phyloP scores from a whole-genome alignment of 2,888 invertebrate genomes.

The Cynaeus angustus region DNA sequence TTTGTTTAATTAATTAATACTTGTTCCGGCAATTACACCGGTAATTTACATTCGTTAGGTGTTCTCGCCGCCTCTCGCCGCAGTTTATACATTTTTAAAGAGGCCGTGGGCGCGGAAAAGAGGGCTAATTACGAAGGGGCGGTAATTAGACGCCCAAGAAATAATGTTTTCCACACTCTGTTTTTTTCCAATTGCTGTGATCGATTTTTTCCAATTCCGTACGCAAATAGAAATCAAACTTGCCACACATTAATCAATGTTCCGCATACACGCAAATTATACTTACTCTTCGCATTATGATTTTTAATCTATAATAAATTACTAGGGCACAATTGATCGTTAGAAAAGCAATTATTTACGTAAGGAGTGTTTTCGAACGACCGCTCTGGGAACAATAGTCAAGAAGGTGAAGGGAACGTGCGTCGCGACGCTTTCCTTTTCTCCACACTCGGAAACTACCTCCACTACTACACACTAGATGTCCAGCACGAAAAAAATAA shows the following conservation, averaged over 20 bases:
- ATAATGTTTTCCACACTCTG: neutral
- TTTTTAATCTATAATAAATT: slow-evolving; percentile 44
- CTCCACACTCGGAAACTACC: slow-evolving; percentile 54
- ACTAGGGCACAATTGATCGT: slow-evolving; percentile 37
- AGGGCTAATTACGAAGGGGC: neutral
- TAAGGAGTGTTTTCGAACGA: slow-evolving; percentile 13
- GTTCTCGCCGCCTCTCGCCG: slow-evolving; percentile 57
- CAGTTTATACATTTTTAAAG: slow-evolving; percentile 43
- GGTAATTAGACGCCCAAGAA: no score
- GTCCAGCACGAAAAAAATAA: slow-evolving; percentile 64
- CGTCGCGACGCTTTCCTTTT: slow-evolving; percentile 55
- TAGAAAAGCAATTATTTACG: slow-evolving; percentile 42
- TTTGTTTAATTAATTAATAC: slow-evolving; percentile 70
- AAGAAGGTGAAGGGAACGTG: slow-evolving; percentile 36
- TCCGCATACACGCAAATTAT: slow-evolving; percentile 33
- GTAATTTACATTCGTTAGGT: slow-evolving; percentile 64
- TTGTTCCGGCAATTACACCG: slow-evolving; percentile 67
- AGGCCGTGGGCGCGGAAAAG: neutral
- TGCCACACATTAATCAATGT: slow-evolving; percentile 47
- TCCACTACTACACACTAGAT: slow-evolving; percentile 70
- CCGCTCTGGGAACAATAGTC: slow-evolving; percentile 34
- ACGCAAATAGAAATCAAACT: slow-evolving; percentile 48
- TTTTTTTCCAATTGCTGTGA: neutral
- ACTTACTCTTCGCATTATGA: slow-evolving; percentile 28
- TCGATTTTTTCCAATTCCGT: slow-evolving; percentile 11